phyloP scores from a whole-genome alignment of 2,797 vertebrate species.

The Microctenopoma steveboyesi region DNA sequence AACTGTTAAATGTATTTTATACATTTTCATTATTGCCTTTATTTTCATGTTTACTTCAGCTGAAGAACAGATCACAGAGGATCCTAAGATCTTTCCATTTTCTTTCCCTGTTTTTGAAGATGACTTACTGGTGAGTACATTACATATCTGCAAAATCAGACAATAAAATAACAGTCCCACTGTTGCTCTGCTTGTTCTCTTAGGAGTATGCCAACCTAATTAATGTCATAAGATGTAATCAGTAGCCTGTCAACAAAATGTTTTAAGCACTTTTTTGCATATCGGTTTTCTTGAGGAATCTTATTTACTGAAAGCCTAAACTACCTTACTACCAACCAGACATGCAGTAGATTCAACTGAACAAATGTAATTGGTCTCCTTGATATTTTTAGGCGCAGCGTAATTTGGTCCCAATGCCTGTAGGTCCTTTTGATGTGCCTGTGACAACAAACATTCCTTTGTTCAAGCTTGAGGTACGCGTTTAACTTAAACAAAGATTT shows the following conservation, averaged over 20 bases:
- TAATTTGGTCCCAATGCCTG: constrained; percentile 55
- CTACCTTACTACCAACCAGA: constrained; percentile 21
- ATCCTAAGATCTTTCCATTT: constrained; percentile 60
- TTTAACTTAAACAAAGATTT: constrained; percentile 3
- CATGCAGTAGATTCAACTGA: constrained; percentile 14
- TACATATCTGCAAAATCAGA: not conserved
- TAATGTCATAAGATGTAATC: constrained; percentile 3
- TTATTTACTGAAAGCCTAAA: constrained; percentile 15
- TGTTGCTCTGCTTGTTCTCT: not conserved
- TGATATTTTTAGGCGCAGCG: constrained; percentile 64
- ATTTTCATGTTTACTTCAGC: constrained; percentile 27
- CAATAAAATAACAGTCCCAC: not conserved
- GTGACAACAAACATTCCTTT: constrained; percentile 69
- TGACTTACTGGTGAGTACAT: constrained; percentile 70
- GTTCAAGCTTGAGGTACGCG: constrained; percentile 78
- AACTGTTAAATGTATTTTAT: constrained; percentile 8
- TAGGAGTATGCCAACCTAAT: constrained; percentile 3
- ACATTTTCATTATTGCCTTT: not conserved
- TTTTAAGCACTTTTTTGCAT: not conserved
- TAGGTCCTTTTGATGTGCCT: constrained; percentile 55
- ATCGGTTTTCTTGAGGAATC: constrained; percentile 1
- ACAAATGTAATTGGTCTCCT: constrained; percentile 52
- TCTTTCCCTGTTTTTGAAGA: constrained; percentile 63
- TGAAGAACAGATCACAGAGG: constrained; percentile 18
- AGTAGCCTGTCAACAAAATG: not conserved